These are phyloP conservation scores for Urocolius indicus DNA, from an alignment of 2,113 vertebrate species.

Conservation along the genomic window DNA sequence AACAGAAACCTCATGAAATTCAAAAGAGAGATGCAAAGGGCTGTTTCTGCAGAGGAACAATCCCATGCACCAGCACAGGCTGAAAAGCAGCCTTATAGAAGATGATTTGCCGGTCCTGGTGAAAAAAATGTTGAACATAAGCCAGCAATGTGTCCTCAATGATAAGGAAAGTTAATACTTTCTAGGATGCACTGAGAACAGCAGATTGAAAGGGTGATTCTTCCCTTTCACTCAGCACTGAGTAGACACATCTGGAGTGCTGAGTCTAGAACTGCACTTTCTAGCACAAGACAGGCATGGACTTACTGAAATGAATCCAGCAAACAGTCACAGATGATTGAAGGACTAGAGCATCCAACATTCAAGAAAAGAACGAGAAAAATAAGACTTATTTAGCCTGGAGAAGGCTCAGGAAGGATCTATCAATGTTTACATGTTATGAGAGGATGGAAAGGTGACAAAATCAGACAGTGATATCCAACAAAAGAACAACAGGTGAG, in stretches of 20 bases:
- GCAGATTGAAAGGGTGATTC: neutral
- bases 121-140: neutral
- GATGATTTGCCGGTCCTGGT: fast-evolving
- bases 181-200: neutral
- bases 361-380: neutral
- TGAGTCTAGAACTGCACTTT: neutral
- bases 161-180: neutral
- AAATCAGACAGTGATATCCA: neutral
- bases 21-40: neutral
- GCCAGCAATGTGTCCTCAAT: neutral
- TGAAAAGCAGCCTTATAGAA: neutral
- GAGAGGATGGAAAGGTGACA: neutral
- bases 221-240: neutral
- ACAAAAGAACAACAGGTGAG: neutral
- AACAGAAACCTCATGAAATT: neutral
- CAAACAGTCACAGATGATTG: neutral
- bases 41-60: neutral
- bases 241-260: neutral
- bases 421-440: neutral
- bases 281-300: neutral
- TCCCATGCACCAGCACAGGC: neutral
- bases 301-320: neutral
- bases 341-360: neutral
- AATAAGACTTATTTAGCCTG: neutral
- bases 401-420: neutral